Percentiles rank a stretch among this genome's conserved stretches.
Evolutionary conservation across 2,797 vertebrate species (phyloP).

Genomic region (Xiphorhynchus erythropygius): DNA sequence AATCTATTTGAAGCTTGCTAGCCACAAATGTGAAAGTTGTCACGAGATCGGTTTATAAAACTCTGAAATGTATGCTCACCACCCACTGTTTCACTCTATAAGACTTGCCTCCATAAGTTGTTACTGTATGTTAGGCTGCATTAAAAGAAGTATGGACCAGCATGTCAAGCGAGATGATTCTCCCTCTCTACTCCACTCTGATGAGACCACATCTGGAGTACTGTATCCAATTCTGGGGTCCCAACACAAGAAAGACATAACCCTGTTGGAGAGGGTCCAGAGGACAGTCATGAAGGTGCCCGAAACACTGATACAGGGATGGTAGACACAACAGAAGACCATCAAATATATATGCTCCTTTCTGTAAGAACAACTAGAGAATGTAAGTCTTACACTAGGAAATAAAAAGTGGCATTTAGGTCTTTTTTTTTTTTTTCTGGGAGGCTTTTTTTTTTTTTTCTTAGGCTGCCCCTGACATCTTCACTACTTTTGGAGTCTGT

Average conservation of each 20-base stretch:
- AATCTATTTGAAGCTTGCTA: neutral
- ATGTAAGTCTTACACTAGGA: neutral
- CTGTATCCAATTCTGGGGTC: fast-evolving
- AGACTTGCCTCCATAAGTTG: neutral
- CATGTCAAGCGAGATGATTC: neutral
- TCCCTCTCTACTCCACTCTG: neutral
- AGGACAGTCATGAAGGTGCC: fast-evolving
- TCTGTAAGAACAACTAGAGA: neutral
- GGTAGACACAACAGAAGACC: neutral
- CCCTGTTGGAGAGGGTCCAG: fast-evolving
- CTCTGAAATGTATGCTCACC: neutral
- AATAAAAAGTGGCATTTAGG: neutral
- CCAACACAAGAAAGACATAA: neutral
- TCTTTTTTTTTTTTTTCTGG: neutral
- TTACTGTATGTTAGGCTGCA: neutral
- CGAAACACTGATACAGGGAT: neutral
- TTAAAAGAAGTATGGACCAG: neutral
- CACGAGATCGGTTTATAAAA: neutral
- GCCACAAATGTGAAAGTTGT: neutral
- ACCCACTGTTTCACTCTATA: neutral
- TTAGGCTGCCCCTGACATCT: neutral
- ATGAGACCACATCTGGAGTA: neutral
- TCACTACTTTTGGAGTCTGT: neutral
- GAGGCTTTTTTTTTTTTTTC: neutral
- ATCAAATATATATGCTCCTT: neutral